Conservation (phyloP, 2,888 invertebrate species). For the Pediacus dermestoides region DNA sequence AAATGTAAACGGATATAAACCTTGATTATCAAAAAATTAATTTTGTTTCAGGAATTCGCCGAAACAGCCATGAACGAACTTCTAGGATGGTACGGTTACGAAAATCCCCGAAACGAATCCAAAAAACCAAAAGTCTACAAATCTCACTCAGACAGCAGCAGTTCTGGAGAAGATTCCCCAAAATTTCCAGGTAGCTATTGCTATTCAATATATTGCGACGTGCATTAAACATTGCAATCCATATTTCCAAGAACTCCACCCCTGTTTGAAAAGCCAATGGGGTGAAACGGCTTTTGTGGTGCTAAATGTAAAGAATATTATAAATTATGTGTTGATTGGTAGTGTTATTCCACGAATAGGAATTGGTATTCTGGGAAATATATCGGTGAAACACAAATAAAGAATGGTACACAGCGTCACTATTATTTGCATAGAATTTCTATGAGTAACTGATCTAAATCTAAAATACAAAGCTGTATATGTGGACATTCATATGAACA, state of each 20-base stretch:
- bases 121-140: slow-evolving; percentile 41
- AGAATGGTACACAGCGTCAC: no score
- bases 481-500: no score
- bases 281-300: no score
- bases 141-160: slow-evolving; percentile 54
- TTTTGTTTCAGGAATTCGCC: slow-evolving; percentile 74
- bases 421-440: no score
- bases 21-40: slow-evolving; percentile 1
- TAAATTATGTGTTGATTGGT: slow-evolving; percentile 1
- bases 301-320: background rate
- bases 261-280: background rate
- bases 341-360: background rate
- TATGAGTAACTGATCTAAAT: no score
- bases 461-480: no score
- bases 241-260: slow-evolving; percentile 1
- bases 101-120: slow-evolving; percentile 59
- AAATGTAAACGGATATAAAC: no score
- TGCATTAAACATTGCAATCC: no score
- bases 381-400: no score
- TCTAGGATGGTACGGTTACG: slow-evolving; percentile 89
- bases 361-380: no score
- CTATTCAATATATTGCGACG: background rate
- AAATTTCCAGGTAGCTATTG: slow-evolving; percentile 41
- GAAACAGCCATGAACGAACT: slow-evolving; percentile 91
- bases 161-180: slow-evolving; percentile 45